Evolutionary conservation across 2,797 vertebrate species (phyloP).

Genomic region (Sebastes iracundus): DNA sequence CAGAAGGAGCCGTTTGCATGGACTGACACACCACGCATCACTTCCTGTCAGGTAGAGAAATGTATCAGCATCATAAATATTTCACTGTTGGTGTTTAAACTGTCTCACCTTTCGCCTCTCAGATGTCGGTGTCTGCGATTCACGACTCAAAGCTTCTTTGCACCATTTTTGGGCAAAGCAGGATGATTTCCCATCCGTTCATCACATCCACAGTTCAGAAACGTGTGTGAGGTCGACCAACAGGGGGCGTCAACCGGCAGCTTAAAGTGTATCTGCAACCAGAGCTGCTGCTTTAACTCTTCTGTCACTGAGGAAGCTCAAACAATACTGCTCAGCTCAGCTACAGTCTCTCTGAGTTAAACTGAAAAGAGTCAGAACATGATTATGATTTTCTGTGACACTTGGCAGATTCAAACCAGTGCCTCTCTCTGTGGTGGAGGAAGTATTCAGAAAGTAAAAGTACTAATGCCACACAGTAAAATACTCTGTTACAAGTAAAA

Average conservation of each 20-base stretch:
- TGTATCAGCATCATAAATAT: not conserved
- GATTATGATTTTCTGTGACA: not conserved
- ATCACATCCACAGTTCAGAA: not conserved
- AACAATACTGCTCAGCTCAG: not conserved
- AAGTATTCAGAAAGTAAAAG: not conserved
- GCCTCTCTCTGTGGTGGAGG: not conserved
- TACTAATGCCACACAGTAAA: not conserved
- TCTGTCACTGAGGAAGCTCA: not conserved
- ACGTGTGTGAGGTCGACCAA: conserved; percentile 35
- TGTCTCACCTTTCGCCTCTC: not conserved
- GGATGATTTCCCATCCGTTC: not conserved
- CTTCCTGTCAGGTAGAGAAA: conserved; percentile 4
- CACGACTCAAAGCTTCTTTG: conserved; percentile 12
- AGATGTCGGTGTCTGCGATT: not conserved
- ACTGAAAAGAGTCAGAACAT: not conserved
- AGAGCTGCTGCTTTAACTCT: conserved; percentile 3
- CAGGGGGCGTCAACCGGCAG: conserved; percentile 72
- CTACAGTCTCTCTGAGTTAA: not conserved
- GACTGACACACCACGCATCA: not conserved
- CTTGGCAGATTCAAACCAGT: not conserved
- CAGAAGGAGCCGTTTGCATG: not conserved
- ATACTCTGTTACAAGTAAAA: not conserved
- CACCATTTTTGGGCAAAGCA: conserved; percentile 29
- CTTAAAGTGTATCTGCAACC: not conserved
- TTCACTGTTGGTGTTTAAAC: not conserved